Conservation (phyloP, 2,113 vertebrate species). For the Hippopotamus amphibius region DNA sequence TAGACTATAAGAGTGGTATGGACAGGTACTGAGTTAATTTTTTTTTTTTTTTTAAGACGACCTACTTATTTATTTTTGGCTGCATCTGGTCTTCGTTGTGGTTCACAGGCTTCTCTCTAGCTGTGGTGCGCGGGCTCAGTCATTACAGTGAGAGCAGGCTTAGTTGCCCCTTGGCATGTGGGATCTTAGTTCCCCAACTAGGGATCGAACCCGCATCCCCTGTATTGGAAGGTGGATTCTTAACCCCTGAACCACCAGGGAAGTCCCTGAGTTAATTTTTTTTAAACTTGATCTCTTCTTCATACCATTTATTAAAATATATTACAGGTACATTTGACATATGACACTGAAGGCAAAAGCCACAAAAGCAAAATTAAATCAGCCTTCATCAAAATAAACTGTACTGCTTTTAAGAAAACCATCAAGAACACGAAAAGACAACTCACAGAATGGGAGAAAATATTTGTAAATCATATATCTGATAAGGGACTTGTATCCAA, state of each 20-base stretch:
- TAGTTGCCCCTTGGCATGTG: no score
- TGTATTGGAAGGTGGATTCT: no score
- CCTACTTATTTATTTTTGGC: no score
- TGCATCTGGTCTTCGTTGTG: no score
- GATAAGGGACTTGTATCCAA: background rate
- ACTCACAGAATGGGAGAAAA: background rate
- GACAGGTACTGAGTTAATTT: background rate
- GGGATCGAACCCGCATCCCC: no score
- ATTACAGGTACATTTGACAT: background rate
- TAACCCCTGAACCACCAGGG: no score
- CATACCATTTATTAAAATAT: background rate
- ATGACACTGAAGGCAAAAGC: conserved; percentile 2
- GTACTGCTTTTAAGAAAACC: background rate
- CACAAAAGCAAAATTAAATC: background rate
- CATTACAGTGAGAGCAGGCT: no score
- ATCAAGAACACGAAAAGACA: conserved; percentile 9
- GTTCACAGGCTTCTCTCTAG: no score
- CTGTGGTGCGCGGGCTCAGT: no score
- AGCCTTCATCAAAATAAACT: background rate
- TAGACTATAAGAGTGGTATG: background rate
- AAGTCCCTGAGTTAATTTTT: background rate
- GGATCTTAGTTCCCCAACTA: no score
- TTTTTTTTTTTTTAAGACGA: background rate
- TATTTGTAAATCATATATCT: background rate
- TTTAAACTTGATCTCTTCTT: background rate